These are phyloP conservation scores for Astyanax mexicanus DNA, from an alignment of 2,797 vertebrate species.

Conservation along the genomic window DNA sequence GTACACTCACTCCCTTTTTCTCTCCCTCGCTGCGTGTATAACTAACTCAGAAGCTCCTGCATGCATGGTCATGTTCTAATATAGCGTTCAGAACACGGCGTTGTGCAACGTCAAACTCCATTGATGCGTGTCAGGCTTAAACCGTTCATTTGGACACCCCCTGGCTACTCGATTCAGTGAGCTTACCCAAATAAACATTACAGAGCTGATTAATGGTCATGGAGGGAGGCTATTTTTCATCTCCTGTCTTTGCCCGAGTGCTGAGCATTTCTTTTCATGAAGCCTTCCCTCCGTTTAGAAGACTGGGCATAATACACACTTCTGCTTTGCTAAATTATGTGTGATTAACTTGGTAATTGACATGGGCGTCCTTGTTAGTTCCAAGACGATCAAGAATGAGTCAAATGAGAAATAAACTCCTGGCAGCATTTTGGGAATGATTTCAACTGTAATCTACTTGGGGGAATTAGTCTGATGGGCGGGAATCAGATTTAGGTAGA, in stretches of 20 bases:
- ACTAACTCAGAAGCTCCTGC: constrained; percentile 18
- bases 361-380: constrained; percentile 39
- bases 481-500: constrained; percentile 13
- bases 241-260: constrained; percentile 7
- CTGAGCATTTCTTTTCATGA: constrained; percentile 2
- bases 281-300: background rate
- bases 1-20: constrained; percentile 68
- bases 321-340: constrained; percentile 37
- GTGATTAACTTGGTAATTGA: constrained; percentile 54
- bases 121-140: constrained; percentile 19
- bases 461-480: constrained; percentile 21
- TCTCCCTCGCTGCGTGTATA: background rate
- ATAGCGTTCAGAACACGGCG: constrained; percentile 10
- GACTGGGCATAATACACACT: constrained; percentile 22
- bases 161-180: background rate
- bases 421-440: constrained; percentile 16
- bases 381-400: constrained; percentile 41
- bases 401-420: constrained; percentile 37
- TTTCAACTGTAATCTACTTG: constrained; percentile 33
- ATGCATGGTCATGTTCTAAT: constrained; percentile 33
- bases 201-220: constrained; percentile 7
- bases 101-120: constrained; percentile 3
- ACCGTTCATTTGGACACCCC: constrained; percentile 16
- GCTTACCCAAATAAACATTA: constrained; percentile 11
- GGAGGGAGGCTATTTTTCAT: constrained; percentile 1